These are phyloP conservation scores for Chiropotes sagulatus DNA, from an alignment of 2,797 vertebrate species.

Conservation along the genomic window DNA sequence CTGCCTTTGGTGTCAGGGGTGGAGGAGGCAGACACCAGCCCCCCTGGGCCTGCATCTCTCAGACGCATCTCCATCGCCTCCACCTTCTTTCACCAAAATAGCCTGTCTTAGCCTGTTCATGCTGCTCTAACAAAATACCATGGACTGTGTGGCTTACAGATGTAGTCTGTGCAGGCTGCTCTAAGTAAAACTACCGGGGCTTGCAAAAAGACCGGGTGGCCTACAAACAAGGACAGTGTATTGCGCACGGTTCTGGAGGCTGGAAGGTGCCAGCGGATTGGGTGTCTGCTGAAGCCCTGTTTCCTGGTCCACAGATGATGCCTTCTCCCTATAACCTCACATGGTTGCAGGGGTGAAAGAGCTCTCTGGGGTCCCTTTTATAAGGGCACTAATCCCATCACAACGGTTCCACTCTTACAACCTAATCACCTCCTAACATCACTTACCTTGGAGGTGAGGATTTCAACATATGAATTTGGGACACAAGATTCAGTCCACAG, in stretches of 20 bases:
- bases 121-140: background rate
- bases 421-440: background rate
- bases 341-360: accelerated
- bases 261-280: background rate
- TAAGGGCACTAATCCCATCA: background rate
- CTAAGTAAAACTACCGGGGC: background rate
- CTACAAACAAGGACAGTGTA: background rate
- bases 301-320: background rate
- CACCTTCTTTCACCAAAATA: background rate
- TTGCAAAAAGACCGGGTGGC: background rate
- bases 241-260: no score
- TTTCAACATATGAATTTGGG: background rate
- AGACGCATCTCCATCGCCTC: background rate
- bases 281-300: background rate
- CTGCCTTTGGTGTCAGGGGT: background rate
- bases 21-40: background rate
- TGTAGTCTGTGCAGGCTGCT: background rate
- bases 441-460: background rate
- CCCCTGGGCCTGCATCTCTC: accelerated
- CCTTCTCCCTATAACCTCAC: background rate
- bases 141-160: background rate
- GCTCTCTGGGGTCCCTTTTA: background rate
- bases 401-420: no score
- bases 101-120: background rate
- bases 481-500: background rate